phyloP scores from a whole-genome alignment of 2,797 vertebrate genomes.

The Enteromius radiatus region DNA sequence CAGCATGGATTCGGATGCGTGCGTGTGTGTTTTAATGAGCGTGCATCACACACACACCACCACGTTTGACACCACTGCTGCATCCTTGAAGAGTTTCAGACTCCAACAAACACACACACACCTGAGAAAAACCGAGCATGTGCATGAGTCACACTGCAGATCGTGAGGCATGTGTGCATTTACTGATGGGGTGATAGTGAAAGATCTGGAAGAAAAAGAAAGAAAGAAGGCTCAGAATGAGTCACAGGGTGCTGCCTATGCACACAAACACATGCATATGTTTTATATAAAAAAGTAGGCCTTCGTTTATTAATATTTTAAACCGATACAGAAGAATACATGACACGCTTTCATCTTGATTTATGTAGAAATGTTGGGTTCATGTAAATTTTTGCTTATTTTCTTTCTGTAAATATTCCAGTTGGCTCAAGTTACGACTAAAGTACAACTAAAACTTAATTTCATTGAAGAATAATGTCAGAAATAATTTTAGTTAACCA shows the following conservation, averaged over 20 bases:
- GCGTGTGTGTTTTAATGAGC: slow-evolving; percentile 21
- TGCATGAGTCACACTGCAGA: background rate
- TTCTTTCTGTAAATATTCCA: background rate
- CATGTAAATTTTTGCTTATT: background rate
- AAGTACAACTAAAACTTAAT: no score
- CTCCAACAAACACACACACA: background rate
- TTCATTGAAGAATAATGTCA: background rate
- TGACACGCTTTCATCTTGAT: background rate
- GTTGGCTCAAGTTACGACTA: no score
- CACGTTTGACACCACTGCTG: background rate
- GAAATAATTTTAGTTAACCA: accelerated
- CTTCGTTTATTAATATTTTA: background rate
- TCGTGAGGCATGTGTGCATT: background rate
- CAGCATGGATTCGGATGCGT: background rate
- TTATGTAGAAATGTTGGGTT: background rate
- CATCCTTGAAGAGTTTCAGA: background rate
- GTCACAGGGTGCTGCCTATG: background rate
- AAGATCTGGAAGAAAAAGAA: background rate
- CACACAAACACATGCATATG: background rate
- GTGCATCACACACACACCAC: background rate
- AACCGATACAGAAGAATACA: background rate
- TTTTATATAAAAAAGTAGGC: background rate
- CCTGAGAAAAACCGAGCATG: background rate
- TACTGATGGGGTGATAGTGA: background rate
- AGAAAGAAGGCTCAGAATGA: background rate